Evolutionary conservation across 2,797 vertebrate species (phyloP).

Genomic region (Ammospiza maritima): DNA sequence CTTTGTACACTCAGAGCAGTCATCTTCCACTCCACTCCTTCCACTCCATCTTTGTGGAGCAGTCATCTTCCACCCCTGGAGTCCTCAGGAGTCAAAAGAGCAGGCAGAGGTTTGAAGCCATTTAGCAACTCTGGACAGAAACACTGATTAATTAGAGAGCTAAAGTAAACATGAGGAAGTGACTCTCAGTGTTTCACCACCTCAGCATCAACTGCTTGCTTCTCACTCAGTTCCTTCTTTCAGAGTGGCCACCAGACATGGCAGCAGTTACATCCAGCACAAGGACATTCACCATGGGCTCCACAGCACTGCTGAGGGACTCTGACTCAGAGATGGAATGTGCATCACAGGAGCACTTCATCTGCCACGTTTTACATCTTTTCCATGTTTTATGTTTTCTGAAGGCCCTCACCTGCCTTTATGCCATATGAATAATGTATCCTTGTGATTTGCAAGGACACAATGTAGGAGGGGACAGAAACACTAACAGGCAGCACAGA

Average conservation of each 20-base stretch:
- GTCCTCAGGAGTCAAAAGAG: background rate
- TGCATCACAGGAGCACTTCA: background rate
- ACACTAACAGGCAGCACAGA: background rate
- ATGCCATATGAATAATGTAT: accelerated
- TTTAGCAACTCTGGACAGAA: background rate
- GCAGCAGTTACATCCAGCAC: background rate
- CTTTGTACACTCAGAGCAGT: background rate
- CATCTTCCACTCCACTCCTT: background rate
- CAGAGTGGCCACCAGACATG: background rate
- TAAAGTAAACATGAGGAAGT: background rate
- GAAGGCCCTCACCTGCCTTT: background rate
- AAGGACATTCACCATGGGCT: background rate
- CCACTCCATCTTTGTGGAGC: background rate
- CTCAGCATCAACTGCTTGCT: background rate
- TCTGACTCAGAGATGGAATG: background rate
- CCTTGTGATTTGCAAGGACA: background rate
- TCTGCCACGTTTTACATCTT: background rate
- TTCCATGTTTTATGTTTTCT: background rate
- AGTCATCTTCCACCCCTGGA: background rate
- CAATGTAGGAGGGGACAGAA: background rate
- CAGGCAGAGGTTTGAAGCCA: background rate
- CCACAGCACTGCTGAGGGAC: background rate
- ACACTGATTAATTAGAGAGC: background rate
- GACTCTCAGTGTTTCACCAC: background rate
- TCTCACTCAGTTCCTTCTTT: background rate